These are phyloP conservation scores for Kradibia gibbosae DNA, from an alignment of 1,140 invertebrate genomes.

Conservation along the genomic window DNA sequence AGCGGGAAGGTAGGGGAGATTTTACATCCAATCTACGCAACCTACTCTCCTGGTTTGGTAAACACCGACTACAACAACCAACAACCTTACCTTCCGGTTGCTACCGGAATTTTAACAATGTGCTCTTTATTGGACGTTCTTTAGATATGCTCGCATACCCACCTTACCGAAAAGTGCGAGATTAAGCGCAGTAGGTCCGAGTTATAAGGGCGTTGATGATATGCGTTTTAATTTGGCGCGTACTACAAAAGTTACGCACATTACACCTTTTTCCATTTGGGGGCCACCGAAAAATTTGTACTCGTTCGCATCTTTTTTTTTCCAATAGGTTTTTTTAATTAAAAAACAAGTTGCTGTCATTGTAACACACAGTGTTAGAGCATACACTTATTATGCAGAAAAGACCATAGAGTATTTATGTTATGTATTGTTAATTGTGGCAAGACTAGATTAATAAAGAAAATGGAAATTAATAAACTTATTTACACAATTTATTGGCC, in stretches of 20 bases:
- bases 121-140: conserved; percentile 12
- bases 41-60: background rate
- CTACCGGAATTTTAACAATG: background rate
- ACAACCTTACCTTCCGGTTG: background rate
- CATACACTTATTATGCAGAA: background rate
- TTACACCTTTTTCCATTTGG: background rate
- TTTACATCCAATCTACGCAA: background rate
- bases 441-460: background rate
- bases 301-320: background rate
- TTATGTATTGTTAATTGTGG: background rate
- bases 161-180: background rate
- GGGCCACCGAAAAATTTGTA: background rate
- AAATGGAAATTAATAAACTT: background rate
- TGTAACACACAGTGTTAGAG: background rate
- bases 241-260: background rate
- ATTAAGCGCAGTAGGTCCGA: background rate
- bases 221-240: conserved; percentile 16
- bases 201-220: background rate
- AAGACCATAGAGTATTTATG: background rate
- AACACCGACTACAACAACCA: background rate
- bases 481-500: background rate
- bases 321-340: background rate
- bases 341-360: background rate
- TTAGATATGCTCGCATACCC: conserved; percentile 12
- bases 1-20: background rate